A percentile compares a stretch with the other conserved stretches of the same genome.
These are phyloP conservation scores for Astreopora myriophthalma DNA, from an alignment of 64 coral and sea anemone genomes.

Conservation along the genomic window DNA sequence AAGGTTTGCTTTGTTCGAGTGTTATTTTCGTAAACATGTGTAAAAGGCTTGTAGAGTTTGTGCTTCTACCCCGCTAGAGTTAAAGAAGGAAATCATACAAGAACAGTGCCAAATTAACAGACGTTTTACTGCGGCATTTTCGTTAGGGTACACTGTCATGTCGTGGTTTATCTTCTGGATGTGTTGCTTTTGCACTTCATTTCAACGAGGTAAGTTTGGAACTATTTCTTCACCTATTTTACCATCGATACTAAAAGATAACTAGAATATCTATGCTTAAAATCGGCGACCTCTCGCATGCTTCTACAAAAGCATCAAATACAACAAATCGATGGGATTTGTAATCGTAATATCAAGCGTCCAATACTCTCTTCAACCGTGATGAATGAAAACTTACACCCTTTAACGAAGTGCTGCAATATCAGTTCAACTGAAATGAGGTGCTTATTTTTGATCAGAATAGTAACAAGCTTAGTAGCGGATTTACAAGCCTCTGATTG, in stretches of 20 bases:
- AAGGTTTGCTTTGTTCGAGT: neutral
- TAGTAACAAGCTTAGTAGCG: neutral
- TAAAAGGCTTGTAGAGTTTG: conserved; percentile 16
- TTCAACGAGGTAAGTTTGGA: conserved; percentile 63
- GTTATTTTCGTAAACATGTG: conserved; percentile 64
- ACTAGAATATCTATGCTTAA: neutral
- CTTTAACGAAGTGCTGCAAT: neutral
- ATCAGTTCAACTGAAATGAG: neutral
- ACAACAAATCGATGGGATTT: conserved; percentile 12
- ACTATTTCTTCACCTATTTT: conserved; percentile 13
- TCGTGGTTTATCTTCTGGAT: conserved; percentile 54
- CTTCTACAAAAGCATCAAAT: neutral
- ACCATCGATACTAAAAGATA: neutral
- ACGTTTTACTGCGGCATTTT: neutral
- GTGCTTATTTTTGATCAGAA: neutral
- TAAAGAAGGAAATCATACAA: neutral
- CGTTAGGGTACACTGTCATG: conserved; percentile 43
- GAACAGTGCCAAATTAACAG: neutral
- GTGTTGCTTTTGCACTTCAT: conserved; percentile 20
- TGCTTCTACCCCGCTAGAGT: neutral
- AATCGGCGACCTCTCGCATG: neutral
- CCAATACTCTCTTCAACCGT: neutral
- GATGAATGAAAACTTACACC: neutral
- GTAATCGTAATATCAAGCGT: neutral
- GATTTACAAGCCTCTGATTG: neutral